These are phyloP conservation scores for Zelleria hepariella DNA, from an alignment of 2,888 invertebrate species.

Conservation along the genomic window DNA sequence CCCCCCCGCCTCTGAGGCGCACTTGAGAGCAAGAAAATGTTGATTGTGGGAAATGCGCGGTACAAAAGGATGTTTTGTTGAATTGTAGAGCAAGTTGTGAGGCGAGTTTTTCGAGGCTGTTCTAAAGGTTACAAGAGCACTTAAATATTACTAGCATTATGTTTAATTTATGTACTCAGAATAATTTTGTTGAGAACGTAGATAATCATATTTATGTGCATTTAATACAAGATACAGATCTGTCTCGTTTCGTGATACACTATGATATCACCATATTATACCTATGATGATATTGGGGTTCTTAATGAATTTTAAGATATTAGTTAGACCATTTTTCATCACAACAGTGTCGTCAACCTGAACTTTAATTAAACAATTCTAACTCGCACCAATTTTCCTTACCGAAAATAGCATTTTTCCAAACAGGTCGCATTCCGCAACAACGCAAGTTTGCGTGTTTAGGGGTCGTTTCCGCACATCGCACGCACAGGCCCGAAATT, in stretches of 20 bases:
- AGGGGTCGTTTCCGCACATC: not conserved
- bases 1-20: conserved; percentile 31
- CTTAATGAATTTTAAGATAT: too few species aligned
- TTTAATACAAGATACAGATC: too few species aligned
- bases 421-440: not conserved
- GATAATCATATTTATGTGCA: too few species aligned
- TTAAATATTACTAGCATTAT: too few species aligned
- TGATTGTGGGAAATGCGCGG: conserved; percentile 6
- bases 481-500: conserved; percentile 30
- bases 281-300: too few species aligned
- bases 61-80: conserved; percentile 2
- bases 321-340: too few species aligned
- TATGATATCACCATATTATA: too few species aligned
- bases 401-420: not conserved
- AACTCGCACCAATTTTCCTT: not conserved
- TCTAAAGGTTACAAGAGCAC: too few species aligned
- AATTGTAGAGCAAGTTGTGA: not conserved
- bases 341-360: too few species aligned
- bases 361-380: not conserved
- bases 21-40: conserved; percentile 22
- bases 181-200: too few species aligned
- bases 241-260: too few species aligned
- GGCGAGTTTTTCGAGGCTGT: not conserved
- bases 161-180: too few species aligned
- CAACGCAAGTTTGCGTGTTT: conserved; percentile 1